Conservation (phyloP, 2,113 vertebrate genomes). For the Calonectris borealis region DNA sequence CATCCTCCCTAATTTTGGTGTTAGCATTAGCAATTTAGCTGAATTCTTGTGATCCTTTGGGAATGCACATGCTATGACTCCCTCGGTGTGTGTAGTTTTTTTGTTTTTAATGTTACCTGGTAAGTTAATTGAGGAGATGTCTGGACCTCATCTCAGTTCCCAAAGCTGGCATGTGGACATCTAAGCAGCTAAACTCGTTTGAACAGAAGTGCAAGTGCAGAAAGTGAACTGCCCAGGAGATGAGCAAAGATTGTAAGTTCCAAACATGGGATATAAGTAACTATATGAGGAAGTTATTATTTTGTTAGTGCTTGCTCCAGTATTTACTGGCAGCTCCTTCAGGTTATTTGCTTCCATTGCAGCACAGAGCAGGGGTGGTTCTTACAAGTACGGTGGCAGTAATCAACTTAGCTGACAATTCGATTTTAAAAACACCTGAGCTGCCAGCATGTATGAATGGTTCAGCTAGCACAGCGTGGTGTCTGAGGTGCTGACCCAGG, state of each 20-base stretch:
- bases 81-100: not conserved
- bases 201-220: not conserved
- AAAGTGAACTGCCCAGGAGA: not conserved
- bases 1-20: not conserved
- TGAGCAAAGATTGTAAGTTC: not conserved
- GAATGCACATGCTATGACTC: not conserved
- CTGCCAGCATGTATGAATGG: rapidly evolving
- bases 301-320: not conserved
- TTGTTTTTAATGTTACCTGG: not conserved
- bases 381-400: not conserved
- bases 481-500: not conserved
- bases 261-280: not conserved
- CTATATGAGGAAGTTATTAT: not conserved
- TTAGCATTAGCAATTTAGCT: not conserved
- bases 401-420: not conserved
- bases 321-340: not conserved
- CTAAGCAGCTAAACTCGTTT: not conserved
- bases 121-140: not conserved
- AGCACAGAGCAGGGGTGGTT: not conserved
- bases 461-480: not conserved
- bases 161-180: not conserved
- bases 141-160: not conserved
- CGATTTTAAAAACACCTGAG: not conserved
- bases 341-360: not conserved
- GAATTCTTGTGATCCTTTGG: not conserved